Conservation (phyloP, 1,140 invertebrate genomes). For the Schlechtendalia chinensis region DNA sequence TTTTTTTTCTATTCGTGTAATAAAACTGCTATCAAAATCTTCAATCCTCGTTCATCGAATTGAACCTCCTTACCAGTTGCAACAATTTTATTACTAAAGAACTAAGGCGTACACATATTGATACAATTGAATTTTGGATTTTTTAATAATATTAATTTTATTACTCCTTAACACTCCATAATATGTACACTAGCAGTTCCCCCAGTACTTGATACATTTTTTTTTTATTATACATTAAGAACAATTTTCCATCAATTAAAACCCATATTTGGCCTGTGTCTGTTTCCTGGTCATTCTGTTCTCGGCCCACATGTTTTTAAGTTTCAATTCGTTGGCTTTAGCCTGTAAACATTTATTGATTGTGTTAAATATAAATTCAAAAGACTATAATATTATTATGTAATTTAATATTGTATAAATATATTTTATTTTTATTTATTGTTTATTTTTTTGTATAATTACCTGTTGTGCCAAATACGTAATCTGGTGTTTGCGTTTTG, state of each 20-base stretch:
- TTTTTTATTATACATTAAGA: not conserved
- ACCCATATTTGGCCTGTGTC: conserved; percentile 86
- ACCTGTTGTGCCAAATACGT: conserved; percentile 81
- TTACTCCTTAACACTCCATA: not conserved
- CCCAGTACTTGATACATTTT: too few species aligned
- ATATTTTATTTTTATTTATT: too few species aligned
- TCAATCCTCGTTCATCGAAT: not conserved
- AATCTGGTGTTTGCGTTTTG: conserved; percentile 89
- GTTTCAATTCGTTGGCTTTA: conserved; percentile 87
- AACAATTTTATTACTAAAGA: too few species aligned
- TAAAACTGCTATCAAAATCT: not conserved
- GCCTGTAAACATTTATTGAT: conserved; percentile 62
- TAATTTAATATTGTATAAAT: too few species aligned
- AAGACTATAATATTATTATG: not conserved
- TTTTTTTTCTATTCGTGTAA: not conserved
- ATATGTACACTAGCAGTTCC: not conserved
- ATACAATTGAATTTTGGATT: not conserved
- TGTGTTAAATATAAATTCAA: not conserved
- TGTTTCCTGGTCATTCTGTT: conserved; percentile 79
- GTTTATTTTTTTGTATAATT: not conserved
- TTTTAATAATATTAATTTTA: too few species aligned
- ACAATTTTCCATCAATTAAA: conserved; percentile 59
- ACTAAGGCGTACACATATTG: not conserved
- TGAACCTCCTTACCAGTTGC: not conserved
- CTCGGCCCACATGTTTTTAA: conserved; percentile 91